phyloP scores from a whole-genome alignment of 2,113 vertebrate species.

The Nothobranchius furzeri region DNA sequence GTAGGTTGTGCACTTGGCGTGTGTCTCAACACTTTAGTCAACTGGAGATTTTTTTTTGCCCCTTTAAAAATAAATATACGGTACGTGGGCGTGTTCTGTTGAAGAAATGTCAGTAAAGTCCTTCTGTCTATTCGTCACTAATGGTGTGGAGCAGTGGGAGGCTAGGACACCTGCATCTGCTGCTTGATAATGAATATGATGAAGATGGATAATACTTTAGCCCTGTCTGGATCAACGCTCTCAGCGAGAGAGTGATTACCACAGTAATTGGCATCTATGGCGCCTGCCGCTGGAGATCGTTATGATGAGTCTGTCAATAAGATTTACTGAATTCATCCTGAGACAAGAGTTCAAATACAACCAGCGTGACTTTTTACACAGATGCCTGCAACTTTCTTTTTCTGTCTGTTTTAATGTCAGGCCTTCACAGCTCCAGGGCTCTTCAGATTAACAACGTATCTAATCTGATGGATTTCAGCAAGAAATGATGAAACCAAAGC shows the following conservation, averaged over 20 bases:
- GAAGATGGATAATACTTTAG: constrained; percentile 75
- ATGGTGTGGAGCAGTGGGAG: constrained; percentile 67
- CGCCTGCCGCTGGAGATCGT: constrained; percentile 48
- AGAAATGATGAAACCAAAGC: too few species aligned
- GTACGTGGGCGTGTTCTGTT: constrained; percentile 28
- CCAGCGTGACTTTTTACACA: neutral
- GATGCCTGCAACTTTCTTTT: neutral
- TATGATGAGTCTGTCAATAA: constrained; percentile 47
- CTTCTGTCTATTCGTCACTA: constrained; percentile 64
- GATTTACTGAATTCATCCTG: constrained; percentile 37
- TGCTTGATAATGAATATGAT: constrained; percentile 75
- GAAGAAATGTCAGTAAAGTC: constrained; percentile 43
- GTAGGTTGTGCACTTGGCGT: neutral
- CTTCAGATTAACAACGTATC: too few species aligned
- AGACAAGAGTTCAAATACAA: constrained; percentile 39
- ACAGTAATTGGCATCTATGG: constrained; percentile 61
- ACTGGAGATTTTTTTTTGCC: constrained; percentile 11
- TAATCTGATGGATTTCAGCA: neutral
- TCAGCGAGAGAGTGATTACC: constrained; percentile 68
- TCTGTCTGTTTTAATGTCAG: neutral
- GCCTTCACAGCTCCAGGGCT: too few species aligned
- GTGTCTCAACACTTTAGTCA: constrained; percentile 22
- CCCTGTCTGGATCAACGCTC: constrained; percentile 56
- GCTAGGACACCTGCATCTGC: constrained; percentile 70
- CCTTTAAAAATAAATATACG: neutral